phyloP scores from a whole-genome alignment of 2,888 invertebrate genomes.

The Caenorhabditis sp. region DNA sequence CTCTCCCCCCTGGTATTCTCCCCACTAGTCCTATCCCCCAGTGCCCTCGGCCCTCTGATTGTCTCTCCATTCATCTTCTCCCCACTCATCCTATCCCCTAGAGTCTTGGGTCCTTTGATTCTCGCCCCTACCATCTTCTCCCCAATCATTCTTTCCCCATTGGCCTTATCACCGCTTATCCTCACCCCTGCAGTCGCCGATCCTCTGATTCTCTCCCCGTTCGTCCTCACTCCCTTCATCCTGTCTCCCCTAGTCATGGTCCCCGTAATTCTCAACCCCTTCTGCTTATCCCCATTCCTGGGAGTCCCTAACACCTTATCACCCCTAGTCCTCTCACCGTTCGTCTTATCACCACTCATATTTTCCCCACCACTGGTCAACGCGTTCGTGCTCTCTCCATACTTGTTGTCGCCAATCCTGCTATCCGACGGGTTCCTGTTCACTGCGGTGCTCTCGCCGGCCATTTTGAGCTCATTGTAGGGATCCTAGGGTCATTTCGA shows the following conservation, averaged over 20 bases:
- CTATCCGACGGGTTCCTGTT: conserved; percentile 63
- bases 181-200: conserved; percentile 57
- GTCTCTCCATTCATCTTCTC: conserved; percentile 68
- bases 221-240: conserved; percentile 67
- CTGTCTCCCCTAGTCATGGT: conserved; percentile 63
- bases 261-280: conserved; percentile 63
- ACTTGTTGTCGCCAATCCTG: conserved; percentile 68
- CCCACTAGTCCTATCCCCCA: conserved; percentile 64
- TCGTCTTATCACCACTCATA: conserved; percentile 69
- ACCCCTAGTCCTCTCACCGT: conserved; percentile 67
- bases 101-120: conserved; percentile 65
- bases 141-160: conserved; percentile 67
- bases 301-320: conserved; percentile 49
- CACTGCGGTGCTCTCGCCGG: conserved; percentile 67
- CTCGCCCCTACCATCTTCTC: conserved; percentile 65
- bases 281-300: conserved; percentile 65
- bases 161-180: conserved; percentile 66
- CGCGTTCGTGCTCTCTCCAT: conserved; percentile 67
- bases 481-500: neutral
- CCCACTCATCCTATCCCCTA: conserved; percentile 70
- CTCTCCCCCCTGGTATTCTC: conserved; percentile 69
- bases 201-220: conserved; percentile 70
- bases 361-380: conserved; percentile 64
- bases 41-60: conserved; percentile 66
- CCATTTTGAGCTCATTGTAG: conserved; percentile 37